These are phyloP conservation scores for Loris lydekkerianus DNA, from an alignment of 2,797 vertebrate species.

Conservation along the genomic window DNA sequence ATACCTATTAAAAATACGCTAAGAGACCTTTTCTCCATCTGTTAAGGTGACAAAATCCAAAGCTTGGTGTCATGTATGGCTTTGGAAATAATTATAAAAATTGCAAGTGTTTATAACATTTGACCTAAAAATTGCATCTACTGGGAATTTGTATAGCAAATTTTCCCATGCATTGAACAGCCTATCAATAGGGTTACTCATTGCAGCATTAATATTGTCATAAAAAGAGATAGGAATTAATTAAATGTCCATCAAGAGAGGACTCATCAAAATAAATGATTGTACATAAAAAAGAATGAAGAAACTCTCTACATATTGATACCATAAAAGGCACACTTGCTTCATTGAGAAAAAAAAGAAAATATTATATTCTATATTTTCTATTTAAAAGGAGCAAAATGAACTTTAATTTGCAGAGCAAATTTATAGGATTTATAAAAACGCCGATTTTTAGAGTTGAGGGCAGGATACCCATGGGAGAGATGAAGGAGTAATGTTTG, in stretches of 20 bases:
- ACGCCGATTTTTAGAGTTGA: not conserved
- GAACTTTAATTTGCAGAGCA: not conserved
- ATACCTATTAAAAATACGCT: not conserved
- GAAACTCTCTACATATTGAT: not conserved
- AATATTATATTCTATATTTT: not conserved
- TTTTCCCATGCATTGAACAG: not conserved
- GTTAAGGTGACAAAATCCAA: not conserved
- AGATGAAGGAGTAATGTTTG: not conserved
- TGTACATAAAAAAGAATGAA: not conserved
- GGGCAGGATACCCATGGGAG: not conserved
- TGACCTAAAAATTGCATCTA: not conserved
- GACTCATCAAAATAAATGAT: not conserved
- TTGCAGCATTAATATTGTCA: not conserved
- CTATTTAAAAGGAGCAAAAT: not conserved
- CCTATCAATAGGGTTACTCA: not conserved
- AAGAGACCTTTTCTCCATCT: not conserved
- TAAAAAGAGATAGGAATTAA: not conserved
- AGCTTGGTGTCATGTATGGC: not conserved
- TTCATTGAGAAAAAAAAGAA: not conserved
- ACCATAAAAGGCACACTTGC: not conserved
- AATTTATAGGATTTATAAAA: not conserved
- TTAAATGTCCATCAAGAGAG: not conserved
- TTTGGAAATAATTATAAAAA: not conserved
- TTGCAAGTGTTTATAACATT: not conserved
- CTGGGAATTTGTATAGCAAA: not conserved